Evolutionary conservation across 2,888 invertebrate genomes (phyloP).

Genomic region (Rhogogaster chlorosoma): DNA sequence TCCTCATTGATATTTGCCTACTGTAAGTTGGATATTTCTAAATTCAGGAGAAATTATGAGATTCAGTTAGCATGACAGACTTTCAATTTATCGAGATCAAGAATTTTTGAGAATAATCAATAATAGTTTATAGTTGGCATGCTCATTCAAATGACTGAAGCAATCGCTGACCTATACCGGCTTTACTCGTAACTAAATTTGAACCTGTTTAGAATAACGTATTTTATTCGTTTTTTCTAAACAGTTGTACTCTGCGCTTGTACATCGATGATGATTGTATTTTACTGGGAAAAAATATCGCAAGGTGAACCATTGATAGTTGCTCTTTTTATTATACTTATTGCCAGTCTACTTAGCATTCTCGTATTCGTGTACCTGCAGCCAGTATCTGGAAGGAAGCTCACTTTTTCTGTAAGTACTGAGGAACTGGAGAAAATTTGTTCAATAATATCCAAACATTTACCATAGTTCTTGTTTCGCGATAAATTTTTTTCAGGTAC

Average conservation of each 20-base stretch:
- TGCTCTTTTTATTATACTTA: conserved; percentile 59
- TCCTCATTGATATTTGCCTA: conserved; percentile 76
- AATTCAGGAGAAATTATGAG: neutral
- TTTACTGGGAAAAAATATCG: conserved; percentile 56
- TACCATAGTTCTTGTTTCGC: neutral
- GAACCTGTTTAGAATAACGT: neutral
- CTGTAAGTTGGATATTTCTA: conserved; percentile 70
- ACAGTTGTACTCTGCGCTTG: conserved; percentile 60
- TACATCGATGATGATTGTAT: conserved; percentile 59
- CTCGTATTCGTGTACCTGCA: conserved; percentile 71
- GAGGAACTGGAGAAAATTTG: neutral
- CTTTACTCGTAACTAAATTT: neutral
- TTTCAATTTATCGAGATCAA: neutral
- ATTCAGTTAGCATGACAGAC: neutral
- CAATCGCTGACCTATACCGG: neutral
- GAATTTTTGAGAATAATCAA: neutral
- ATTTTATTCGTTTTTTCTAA: neutral
- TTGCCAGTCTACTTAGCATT: conserved; percentile 57
- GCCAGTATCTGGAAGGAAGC: conserved; percentile 71
- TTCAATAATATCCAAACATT: neutral
- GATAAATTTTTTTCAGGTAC: conserved; percentile 83
- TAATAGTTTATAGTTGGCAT: neutral
- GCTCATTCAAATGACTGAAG: neutral
- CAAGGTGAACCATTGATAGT: conserved; percentile 53
- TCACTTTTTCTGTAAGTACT: conserved; percentile 73